Base-by-base conservation (phyloP, 1,140 invertebrate genomes). In the Drosophila arawakana region DNA sequence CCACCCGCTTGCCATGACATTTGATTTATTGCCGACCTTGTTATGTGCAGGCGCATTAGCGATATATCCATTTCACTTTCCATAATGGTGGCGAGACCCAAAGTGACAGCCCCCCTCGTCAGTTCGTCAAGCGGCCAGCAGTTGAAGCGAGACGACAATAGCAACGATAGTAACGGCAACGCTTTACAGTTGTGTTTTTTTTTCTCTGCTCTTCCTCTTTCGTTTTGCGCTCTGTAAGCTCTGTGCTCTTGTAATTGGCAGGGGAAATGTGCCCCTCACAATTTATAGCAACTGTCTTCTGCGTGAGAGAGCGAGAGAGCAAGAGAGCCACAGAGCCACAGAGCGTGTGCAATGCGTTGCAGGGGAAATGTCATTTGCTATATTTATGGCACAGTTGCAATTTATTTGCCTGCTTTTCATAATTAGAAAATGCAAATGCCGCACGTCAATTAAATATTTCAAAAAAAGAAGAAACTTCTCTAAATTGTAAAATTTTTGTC, bases 21-120 rank as follows among this genome's bases (percentile, higher is more conserved):
- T 88, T 91, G 90, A 91, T 91, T 91, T 91, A 91, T 91, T 90
- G 90, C 90, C 90, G 90, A 91, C 90, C 90, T 91, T 91, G 90
- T 91, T 91, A 84, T 91, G 88, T 91, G 90, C 90, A 91, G 85
- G 90, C 90, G 81, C 80, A 86, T 84, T 82, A 83, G 80, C 90
- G 73, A 86, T 91, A 91, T 91, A 90, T 91, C 90, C 86, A 90
- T 91, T 91, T 91, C 90, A 91, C 88, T 91, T 91, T 91, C 90
- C 86, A 90, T 90, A 90, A 89, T 89, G 84, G 78, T 88, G 81
- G 83, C 83, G 78, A 68, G 59, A 63, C 62, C 63, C 76, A 62
- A 62, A 58, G 37, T 72, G 78, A 67, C 83, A 78, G 85, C 71
- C 79, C 82, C 82, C 68, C 25, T 30, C 25, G 72, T 70, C 67